Base-by-base conservation (phyloP, 2,888 invertebrate genomes). In the Microctonus brassicae region DNA sequence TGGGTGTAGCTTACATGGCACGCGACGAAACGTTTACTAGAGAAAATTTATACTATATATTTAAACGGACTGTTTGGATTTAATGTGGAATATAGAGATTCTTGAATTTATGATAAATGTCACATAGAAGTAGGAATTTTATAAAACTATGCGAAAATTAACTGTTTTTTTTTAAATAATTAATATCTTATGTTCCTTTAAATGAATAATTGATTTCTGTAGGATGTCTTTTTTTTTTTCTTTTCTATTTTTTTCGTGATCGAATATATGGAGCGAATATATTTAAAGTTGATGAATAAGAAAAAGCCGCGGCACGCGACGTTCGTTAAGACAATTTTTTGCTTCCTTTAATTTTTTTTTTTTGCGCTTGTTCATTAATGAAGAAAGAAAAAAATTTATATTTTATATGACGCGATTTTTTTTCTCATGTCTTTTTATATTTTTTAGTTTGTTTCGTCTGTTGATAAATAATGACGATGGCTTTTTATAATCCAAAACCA, bases 301-400 rank as follows among this genome's bases (percentile, higher is more conserved):
- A 47, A 69, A 53, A 33, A 63, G 22, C 60, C 66, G 69, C 67
- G 81, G 78, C 82, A 83, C 81, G 83, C 81, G 81, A 82, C 81
- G 81, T 83, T 83, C 78, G 79, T 82, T 83, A 81, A 73, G 71
- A 53, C 65, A 72, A 53, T 57, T 57, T 66, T 73, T 22, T 55
- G 17, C 39, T 33, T 74, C 65, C 42, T 63, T 62, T 66, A 33
- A 69, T 64, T 62, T 39, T 42, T 65, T 65, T 34, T 72, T 65
- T 66, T 67, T 58, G 47, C 63, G 24, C 47, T 53, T 60, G 61
- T 70, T 64, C 36, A 57, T 69, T 47, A 62, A 63, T 2, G 34
- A 20, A 22, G 11, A 20, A 22, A 7, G 9, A 22, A 22, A 53
- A 22, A 53, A 11, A n/a, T 29, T 57, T 24, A 9, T 55, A n/a